Conservation (phyloP, 2,113 vertebrate species). For the Ivindomyrus marchei region DNA sequence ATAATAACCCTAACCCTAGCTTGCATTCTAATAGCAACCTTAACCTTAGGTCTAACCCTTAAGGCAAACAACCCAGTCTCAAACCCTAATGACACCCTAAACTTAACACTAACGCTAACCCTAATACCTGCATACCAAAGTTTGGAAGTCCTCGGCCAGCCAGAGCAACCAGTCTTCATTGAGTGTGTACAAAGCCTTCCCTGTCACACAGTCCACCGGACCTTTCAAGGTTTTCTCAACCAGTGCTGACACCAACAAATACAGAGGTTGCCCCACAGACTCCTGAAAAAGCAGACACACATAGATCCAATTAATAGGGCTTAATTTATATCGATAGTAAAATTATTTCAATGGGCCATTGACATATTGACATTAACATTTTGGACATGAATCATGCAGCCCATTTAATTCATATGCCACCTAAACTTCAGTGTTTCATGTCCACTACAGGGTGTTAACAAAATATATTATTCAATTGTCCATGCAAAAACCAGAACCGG, state of each 20-base stretch:
- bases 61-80: background rate
- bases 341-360: background rate
- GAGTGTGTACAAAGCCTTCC: conserved; percentile 87
- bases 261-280: conserved; percentile 83
- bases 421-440: background rate
- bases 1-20: background rate
- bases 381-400: background rate
- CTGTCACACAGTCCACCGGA: conserved; percentile 84
- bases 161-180: conserved; percentile 95
- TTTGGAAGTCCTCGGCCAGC: conserved; percentile 82
- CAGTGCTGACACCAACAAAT: conserved; percentile 79
- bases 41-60: background rate
- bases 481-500: background rate
- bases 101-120: background rate
- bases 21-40: background rate
- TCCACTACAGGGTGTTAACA: background rate
- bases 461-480: background rate
- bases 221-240: conserved; percentile 86
- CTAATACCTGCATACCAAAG: conserved; percentile 62
- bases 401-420: background rate
- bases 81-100: background rate
- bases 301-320: background rate
- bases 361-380: background rate
- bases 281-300: conserved; percentile 59
- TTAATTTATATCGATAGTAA: background rate